Evolutionary conservation across 1,140 invertebrate species (phyloP).

Genomic region (Magallana angulata): DNA sequence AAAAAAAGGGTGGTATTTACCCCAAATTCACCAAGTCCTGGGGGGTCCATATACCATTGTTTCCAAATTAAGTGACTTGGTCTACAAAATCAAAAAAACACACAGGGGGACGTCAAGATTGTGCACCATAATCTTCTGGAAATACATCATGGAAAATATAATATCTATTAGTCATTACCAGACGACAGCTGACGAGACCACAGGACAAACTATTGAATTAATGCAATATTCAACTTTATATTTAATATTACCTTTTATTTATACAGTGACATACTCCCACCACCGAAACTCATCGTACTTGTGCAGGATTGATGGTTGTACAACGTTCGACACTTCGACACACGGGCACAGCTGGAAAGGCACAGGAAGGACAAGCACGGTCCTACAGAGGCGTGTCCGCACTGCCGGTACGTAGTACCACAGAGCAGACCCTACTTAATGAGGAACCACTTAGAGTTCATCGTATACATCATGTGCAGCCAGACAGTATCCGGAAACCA

Average conservation of each 20-base stretch:
- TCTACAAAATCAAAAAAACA: constrained; percentile 25
- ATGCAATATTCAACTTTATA: no score
- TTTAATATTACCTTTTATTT: no score
- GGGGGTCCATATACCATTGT: constrained; percentile 34
- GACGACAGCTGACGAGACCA: no score
- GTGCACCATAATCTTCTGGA: no score
- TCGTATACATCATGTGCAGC: neutral
- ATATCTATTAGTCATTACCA: no score
- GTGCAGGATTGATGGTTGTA: neutral
- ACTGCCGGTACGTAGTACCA: neutral
- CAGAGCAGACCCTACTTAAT: neutral
- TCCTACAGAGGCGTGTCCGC: neutral
- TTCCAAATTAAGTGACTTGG: neutral
- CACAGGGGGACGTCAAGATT: no score
- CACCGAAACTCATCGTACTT: neutral
- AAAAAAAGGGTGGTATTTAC: neutral
- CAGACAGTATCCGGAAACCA: no score
- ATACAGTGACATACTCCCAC: neutral
- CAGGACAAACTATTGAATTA: no score
- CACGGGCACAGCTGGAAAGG: neutral
- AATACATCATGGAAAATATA: no score
- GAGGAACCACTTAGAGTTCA: neutral
- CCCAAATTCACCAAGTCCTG: constrained; percentile 19
- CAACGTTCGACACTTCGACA: neutral
- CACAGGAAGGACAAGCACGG: neutral